Conservation (phyloP, 2,888 invertebrate genomes). For the Chrysolina oricalcia region DNA sequence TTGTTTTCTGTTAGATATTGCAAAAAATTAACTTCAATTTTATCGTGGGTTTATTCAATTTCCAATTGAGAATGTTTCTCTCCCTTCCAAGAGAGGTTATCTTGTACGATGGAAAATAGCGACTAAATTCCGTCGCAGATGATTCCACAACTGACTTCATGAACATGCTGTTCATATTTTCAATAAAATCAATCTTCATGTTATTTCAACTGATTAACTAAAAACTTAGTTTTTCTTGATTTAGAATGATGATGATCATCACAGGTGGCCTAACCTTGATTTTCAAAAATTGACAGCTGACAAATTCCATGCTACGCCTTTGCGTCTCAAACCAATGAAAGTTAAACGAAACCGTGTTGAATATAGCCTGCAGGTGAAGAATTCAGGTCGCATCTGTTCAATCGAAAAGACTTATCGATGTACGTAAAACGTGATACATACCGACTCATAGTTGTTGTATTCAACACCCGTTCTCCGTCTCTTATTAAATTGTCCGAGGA, state of each 20-base stretch:
- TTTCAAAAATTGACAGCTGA: background rate
- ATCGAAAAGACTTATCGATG: slow-evolving; percentile 39
- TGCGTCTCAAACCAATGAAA: slow-evolving; percentile 54
- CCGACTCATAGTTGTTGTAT: background rate
- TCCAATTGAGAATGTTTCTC: no score
- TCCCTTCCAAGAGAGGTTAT: no score
- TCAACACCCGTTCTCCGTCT: background rate
- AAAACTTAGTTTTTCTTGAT: no score
- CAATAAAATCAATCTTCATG: no score
- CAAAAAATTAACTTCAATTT: no score
- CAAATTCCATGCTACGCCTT: slow-evolving; percentile 13
- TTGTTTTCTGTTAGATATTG: no score
- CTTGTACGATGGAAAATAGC: no score
- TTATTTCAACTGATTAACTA: no score
- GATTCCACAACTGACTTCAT: no score
- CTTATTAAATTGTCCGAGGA: background rate
- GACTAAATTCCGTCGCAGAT: no score
- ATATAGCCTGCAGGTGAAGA: slow-evolving; percentile 58
- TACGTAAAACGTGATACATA: slow-evolving; percentile 19
- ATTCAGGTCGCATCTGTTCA: slow-evolving; percentile 62
- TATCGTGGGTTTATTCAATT: no score
- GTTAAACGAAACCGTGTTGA: slow-evolving; percentile 60
- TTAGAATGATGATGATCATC: background rate
- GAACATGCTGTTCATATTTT: no score
- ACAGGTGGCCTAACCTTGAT: background rate